Evolutionary conservation across 2,888 invertebrate species (phyloP).

Genomic region (Epistrophella euchroma): DNA sequence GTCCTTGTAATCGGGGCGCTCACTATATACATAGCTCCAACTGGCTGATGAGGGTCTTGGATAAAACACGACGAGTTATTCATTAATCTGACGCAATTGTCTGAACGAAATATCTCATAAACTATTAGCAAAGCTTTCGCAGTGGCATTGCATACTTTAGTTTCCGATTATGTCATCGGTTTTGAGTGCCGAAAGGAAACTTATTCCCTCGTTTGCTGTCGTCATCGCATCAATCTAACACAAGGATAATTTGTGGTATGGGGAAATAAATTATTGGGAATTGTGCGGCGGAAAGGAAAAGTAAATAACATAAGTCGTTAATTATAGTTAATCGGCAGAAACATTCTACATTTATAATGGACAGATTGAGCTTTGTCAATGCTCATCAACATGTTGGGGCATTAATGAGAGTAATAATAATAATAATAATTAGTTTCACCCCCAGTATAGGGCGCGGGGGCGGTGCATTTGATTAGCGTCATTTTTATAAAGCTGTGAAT

Average conservation of each 20-base stretch:
- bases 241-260: constrained; percentile 53
- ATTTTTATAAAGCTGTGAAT: constrained; percentile 23
- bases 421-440: constrained; percentile 64
- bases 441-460: constrained; percentile 7
- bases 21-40: too few species aligned
- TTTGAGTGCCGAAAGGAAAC: constrained; percentile 62
- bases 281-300: not conserved
- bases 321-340: constrained; percentile 59
- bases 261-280: not conserved
- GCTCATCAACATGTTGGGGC: constrained; percentile 61
- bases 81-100: constrained; percentile 37
- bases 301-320: constrained; percentile 48
- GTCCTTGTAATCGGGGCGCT: constrained; percentile 49
- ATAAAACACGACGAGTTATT: constrained; percentile 40
- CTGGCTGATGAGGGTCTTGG: not conserved
- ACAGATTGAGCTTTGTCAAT: constrained; percentile 59
- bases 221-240: constrained; percentile 28
- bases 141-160: constrained; percentile 57
- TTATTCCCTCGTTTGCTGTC: not conserved
- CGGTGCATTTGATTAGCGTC: constrained; percentile 58
- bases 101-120: constrained; percentile 38
- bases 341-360: constrained; percentile 52
- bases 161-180: constrained; percentile 63
- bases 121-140: constrained; percentile 21
- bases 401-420: constrained; percentile 44